Evolutionary conservation across 1,140 invertebrate species (phyloP), one percentile per base, ranked within the genome.

Genomic region (Drosophila pachea): DNA sequence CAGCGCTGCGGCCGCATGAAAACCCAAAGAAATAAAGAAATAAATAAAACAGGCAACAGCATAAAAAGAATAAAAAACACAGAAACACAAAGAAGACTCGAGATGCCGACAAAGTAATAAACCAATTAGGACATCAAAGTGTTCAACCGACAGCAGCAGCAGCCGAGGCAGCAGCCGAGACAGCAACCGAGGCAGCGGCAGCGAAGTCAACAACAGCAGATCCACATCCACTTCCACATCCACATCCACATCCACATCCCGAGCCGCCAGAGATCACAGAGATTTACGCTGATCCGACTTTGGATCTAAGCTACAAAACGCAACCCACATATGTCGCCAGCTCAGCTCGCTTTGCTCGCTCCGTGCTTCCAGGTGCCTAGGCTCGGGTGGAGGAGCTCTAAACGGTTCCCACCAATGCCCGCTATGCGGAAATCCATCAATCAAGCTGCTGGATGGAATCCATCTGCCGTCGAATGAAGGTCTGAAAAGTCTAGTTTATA

Each of bases 41-140:
- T 84, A 84, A 84, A 86, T 84, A 84, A 84, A 86, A 66, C 81
- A 71, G 76, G 76, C 79, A 84, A 86, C 73, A 83, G 73, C 81
- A 84, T 78, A 73, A 76, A 76, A 70, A 82, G 60, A 72, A 68
- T 56, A 32, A 33, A 14, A 63, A 45, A 54, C 35, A 60, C 31
- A 65, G 45, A 49, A 69, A 63, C 47, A 58, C 56, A 73, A 83
- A 83, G 78, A 78, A 83, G 78, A 83, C 78, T 73, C 63, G 75
- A 84, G 81, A 84, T 86, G 81, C 81, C 81, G 81, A 84, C 81
- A 84, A 84, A 84, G 81, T 84, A 84, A 84, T 84, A 84, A 84
- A 84, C 81, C 81, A 84, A 84, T 84, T 84, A 84, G 81, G 81
- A 84, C 81, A 84, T 84, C 81, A 84, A 84, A 84, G 81, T 84